Conservation (phyloP, 2,888 invertebrate species). For the Cremastinae sp. region DNA sequence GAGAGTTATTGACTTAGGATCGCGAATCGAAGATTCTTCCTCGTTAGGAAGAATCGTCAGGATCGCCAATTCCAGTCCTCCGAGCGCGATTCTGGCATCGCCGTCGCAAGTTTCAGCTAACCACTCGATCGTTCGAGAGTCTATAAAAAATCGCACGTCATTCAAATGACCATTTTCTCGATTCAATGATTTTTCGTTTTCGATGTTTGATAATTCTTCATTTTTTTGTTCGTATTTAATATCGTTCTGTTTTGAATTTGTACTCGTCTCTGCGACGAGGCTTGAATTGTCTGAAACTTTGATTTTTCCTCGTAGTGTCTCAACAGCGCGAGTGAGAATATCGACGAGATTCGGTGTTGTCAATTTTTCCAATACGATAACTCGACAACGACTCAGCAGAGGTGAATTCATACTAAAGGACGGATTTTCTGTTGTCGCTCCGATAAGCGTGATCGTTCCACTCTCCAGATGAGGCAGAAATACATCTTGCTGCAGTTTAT, state of each 20-base stretch:
- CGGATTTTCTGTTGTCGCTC: constrained; percentile 94
- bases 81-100: constrained; percentile 89
- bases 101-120: constrained; percentile 90
- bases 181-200: not conserved
- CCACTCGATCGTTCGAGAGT: constrained; percentile 85
- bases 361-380: constrained; percentile 88
- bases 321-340: constrained; percentile 84
- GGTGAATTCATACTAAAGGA: constrained; percentile 91
- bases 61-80: constrained; percentile 87
- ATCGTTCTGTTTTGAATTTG: not conserved
- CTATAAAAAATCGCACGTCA: constrained; percentile 78
- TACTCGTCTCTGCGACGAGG: too few relatives aligned
- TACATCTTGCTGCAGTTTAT: constrained; percentile 91
- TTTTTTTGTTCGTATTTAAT: not conserved
- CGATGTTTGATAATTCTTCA: not conserved
- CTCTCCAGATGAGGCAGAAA: constrained; percentile 90
- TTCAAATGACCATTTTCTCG: not conserved
- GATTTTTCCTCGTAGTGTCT: constrained; percentile 75
- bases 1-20: constrained; percentile 82
- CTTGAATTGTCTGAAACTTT: constrained; percentile 26
- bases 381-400: constrained; percentile 88
- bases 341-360: constrained; percentile 82
- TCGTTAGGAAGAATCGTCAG: constrained; percentile 80
- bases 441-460: constrained; percentile 89
- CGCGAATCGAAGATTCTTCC: constrained; percentile 66